phyloP scores from a whole-genome alignment of 2,888 invertebrate genomes.

The Paralinhomoeus sp. region DNA sequence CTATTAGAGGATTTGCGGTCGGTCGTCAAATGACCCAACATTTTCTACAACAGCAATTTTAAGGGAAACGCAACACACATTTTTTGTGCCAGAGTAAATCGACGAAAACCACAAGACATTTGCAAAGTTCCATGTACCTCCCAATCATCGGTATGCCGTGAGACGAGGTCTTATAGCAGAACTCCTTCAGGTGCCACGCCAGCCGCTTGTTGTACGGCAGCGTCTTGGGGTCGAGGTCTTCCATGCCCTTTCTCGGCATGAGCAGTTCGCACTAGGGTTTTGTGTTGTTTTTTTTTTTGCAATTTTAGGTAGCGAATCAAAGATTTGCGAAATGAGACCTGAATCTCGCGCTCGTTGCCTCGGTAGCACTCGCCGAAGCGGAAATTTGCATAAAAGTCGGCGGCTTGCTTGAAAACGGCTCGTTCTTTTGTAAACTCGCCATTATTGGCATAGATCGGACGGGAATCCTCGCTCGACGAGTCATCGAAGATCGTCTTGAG shows the following conservation, averaged over 20 bases:
- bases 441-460: too few relatives aligned
- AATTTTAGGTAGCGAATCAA: background rate
- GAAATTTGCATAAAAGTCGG: background rate
- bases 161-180: background rate
- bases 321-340: background rate
- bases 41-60: too few relatives aligned
- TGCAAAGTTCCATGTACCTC: too few relatives aligned
- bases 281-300: background rate
- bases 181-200: background rate
- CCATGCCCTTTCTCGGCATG: background rate
- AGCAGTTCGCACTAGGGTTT: background rate
- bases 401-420: background rate
- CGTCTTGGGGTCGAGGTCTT: background rate
- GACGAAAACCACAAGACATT: too few relatives aligned
- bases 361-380: background rate
- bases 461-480: too few relatives aligned
- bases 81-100: too few relatives aligned
- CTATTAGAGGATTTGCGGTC: too few relatives aligned
- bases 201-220: background rate
- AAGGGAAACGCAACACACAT: too few relatives aligned
- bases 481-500: too few relatives aligned
- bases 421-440: background rate
- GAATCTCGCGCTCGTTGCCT: background rate
- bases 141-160: constrained; percentile 1
- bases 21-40: too few relatives aligned